Conservation (phyloP, 2,113 vertebrate species). For the Perognathus longimembris region DNA sequence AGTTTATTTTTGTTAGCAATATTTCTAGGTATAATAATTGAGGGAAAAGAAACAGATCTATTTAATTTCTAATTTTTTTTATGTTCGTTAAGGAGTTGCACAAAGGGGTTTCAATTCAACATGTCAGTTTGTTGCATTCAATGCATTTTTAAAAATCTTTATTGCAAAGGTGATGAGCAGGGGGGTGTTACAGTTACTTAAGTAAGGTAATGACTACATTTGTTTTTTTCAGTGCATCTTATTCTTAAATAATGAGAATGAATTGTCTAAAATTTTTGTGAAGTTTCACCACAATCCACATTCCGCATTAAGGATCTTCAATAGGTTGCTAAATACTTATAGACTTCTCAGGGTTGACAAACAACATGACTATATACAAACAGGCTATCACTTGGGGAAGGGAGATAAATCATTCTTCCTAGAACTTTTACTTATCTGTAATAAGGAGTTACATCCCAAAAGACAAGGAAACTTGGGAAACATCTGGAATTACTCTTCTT, state of each 20-base stretch:
- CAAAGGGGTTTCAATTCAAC: no score
- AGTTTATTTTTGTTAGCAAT: neutral
- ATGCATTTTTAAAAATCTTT: no score
- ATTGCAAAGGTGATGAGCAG: no score
- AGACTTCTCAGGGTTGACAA: neutral
- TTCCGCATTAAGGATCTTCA: neutral
- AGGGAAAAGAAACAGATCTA: neutral
- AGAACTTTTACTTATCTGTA: neutral
- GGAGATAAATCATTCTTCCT: neutral
- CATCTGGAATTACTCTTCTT: slow-evolving; percentile 14
- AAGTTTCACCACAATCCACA: neutral
- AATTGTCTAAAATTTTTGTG: neutral
- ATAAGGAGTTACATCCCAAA: neutral
- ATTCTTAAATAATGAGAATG: no score
- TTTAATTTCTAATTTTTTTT: no score
- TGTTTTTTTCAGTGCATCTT: no score
- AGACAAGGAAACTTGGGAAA: neutral
- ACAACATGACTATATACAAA: neutral
- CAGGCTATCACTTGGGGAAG: neutral
- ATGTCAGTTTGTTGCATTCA: no score
- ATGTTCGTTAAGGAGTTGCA: no score
- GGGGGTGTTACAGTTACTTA: no score
- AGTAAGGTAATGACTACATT: no score
- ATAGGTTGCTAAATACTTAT: neutral
- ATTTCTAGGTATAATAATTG: neutral